Conservation (phyloP, 2,797 vertebrate genomes). For the Sylvia borin region DNA sequence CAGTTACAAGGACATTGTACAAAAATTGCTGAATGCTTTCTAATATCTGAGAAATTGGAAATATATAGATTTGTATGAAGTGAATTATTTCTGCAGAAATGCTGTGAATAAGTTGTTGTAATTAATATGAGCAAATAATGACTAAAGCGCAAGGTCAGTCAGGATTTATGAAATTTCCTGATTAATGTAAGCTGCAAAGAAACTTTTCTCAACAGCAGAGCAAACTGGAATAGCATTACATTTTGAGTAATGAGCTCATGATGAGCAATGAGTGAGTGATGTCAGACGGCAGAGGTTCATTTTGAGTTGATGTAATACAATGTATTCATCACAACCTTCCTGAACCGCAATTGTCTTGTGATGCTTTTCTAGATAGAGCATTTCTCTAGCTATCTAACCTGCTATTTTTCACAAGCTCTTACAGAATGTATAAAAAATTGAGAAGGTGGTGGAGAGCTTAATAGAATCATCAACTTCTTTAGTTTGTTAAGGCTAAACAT, state of each 20-base stretch:
- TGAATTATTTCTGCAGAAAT: neutral
- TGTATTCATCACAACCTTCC: neutral
- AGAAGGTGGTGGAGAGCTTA: neutral
- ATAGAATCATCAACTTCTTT: neutral
- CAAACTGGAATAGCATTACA: neutral
- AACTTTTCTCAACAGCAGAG: neutral
- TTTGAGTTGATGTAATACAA: neutral
- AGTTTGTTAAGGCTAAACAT: neutral
- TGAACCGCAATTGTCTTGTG: neutral
- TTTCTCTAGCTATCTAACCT: neutral
- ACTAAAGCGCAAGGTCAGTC: neutral
- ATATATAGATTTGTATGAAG: neutral
- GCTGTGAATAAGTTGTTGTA: neutral
- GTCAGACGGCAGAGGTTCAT: neutral
- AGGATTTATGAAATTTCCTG: neutral
- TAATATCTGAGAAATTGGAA: neutral
- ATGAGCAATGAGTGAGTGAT: neutral
- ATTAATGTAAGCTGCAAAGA: neutral
- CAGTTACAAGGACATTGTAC: neutral
- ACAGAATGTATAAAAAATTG: neutral
- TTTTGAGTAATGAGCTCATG: neutral
- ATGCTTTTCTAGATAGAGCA: neutral
- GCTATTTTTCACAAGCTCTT: neutral
- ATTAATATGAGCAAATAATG: neutral
- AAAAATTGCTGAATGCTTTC: neutral